Evolutionary conservation across 2,888 invertebrate species (phyloP).

Genomic region (Drosophila buzzatii): DNA sequence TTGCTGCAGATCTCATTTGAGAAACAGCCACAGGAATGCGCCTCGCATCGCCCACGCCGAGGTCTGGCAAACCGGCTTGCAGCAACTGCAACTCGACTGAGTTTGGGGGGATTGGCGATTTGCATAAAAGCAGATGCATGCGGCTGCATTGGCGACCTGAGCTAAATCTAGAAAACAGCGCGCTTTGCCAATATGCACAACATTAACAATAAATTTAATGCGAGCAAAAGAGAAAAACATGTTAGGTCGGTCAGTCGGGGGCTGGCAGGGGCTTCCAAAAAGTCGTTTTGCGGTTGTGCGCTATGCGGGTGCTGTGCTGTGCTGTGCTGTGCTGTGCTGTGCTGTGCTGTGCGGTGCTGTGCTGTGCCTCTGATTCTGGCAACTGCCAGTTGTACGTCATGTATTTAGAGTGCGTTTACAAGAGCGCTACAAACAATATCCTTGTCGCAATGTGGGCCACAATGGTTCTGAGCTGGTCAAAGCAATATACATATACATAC

Average conservation of each 20-base stretch:
- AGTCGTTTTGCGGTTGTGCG: conserved; percentile 56
- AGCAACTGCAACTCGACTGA: neutral
- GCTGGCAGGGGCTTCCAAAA: conserved; percentile 17
- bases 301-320: conserved; percentile 68
- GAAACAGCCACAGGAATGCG: conserved; percentile 76
- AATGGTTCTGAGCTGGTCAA: conserved; percentile 19
- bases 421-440: conserved; percentile 30
- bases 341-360: conserved; percentile 5
- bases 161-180: conserved; percentile 59
- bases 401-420: conserved; percentile 57
- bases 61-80: conserved; percentile 40
- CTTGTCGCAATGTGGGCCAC: conserved; percentile 32
- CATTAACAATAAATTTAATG: conserved; percentile 76
- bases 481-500: neutral
- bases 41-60: conserved; percentile 50
- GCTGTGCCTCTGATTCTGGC: conserved; percentile 9
- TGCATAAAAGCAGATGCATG: conserved; percentile 70
- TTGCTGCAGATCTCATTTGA: conserved; percentile 71
- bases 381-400: conserved; percentile 69
- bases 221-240: conserved; percentile 57
- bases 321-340: conserved; percentile 9
- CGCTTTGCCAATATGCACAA: conserved; percentile 71
- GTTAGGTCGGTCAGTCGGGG: conserved; percentile 52
- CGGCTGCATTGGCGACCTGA: conserved; percentile 50
- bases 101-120: conserved; percentile 38